phyloP scores from a whole-genome alignment of 2,113 vertebrate species.

The Salvelinus fontinalis region DNA sequence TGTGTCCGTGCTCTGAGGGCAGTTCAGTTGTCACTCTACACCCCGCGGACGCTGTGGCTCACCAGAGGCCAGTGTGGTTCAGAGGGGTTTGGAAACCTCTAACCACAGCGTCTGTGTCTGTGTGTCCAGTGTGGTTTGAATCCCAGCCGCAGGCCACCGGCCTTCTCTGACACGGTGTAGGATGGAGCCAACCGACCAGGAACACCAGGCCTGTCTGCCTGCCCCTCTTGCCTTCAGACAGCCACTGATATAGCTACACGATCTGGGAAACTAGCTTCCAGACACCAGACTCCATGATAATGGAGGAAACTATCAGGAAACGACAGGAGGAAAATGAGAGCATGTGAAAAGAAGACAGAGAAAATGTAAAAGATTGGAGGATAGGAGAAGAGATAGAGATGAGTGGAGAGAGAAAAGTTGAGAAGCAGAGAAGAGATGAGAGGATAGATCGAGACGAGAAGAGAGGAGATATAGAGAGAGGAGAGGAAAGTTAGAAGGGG shows the following conservation, averaged over 20 bases:
- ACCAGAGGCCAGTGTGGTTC: slow-evolving; percentile 75
- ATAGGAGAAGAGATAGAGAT: background rate
- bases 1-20: slow-evolving; percentile 5
- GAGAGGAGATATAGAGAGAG: background rate
- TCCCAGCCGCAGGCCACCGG: background rate
- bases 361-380: background rate
- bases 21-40: slow-evolving; percentile 65
- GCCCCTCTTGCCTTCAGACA: background rate
- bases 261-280: too few relatives aligned
- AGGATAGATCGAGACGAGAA: slow-evolving; percentile 1
- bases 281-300: too few relatives aligned
- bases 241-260: too few relatives aligned
- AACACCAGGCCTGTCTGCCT: background rate
- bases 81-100: slow-evolving; percentile 62
- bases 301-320: too few relatives aligned
- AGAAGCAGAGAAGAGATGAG: background rate
- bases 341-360: too few relatives aligned
- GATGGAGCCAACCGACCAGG: background rate
- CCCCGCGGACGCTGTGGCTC: slow-evolving; percentile 67
- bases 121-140: background rate
- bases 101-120: slow-evolving; percentile 58
- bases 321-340: too few relatives aligned
- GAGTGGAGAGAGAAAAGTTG: background rate
- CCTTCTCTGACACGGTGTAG: background rate
- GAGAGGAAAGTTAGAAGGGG: background rate